A percentile compares a stretch with the other conserved stretches of the same genome.
Conservation (phyloP, 2,113 vertebrate genomes). For the Terrapene triunguis region DNA sequence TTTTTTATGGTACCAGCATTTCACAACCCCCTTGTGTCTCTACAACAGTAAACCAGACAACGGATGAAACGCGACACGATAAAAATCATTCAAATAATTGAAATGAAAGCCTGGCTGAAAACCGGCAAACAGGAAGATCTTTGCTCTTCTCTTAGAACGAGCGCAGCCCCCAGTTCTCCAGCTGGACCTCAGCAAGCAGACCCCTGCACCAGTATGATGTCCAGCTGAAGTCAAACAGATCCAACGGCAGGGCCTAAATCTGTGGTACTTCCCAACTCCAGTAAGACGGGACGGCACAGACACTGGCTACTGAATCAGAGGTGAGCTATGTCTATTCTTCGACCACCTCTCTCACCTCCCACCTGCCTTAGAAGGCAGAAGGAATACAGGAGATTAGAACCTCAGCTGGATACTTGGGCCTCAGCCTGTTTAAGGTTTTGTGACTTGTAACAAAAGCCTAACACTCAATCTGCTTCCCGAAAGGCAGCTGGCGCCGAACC, state of each 20-base stretch:
- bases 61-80: neutral
- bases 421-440: neutral
- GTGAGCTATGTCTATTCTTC: neutral
- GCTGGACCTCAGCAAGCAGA: accelerated
- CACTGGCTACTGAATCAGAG: neutral
- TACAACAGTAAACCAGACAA: neutral
- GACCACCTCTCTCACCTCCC: neutral
- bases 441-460: neutral
- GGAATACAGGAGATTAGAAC: neutral
- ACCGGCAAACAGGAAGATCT: neutral
- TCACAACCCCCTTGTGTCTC: neutral
- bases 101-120: neutral
- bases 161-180: accelerated
- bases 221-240: neutral
- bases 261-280: accelerated
- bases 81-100: accelerated
- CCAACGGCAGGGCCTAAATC: neutral
- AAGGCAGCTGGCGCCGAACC: neutral
- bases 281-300: neutral
- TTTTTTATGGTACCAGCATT: neutral
- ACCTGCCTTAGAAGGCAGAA: too few species aligned
- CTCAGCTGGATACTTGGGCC: neutral
- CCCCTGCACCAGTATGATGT: neutral
- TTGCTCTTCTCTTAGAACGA: neutral
- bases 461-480: neutral